Percentiles rank a stretch among this genome's conserved stretches.
Evolutionary conservation across 2,113 vertebrate genomes (phyloP).

Genomic region (Myrmecobius fasciatus): DNA sequence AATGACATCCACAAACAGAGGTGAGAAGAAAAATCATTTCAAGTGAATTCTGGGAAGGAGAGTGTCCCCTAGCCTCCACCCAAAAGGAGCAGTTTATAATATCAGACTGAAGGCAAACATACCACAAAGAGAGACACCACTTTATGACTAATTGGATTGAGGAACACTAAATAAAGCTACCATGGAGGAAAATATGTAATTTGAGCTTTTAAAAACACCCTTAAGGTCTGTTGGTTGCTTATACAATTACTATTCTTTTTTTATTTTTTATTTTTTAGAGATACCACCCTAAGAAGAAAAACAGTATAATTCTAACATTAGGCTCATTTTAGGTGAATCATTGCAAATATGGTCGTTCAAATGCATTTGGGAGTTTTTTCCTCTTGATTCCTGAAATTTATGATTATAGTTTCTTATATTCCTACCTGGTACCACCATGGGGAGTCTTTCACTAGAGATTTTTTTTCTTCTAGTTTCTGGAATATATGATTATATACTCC

Average conservation of each 20-base stretch:
- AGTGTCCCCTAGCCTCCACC: conserved; percentile 58
- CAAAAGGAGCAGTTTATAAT: conserved; percentile 29
- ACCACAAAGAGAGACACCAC: conserved; percentile 63
- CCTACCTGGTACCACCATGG: conserved; percentile 18
- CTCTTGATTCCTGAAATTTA: neutral
- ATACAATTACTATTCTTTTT: conserved; percentile 8
- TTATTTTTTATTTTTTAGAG: conserved; percentile 59
- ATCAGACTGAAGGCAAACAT: conserved; percentile 76
- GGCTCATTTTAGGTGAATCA: neutral
- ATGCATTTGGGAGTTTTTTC: neutral
- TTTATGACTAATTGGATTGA: conserved; percentile 69
- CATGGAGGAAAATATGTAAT: conserved; percentile 28
- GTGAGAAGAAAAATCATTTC: conserved; percentile 56
- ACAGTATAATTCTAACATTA: neutral
- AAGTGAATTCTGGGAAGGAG: conserved; percentile 70
- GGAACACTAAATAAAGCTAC: conserved; percentile 49
- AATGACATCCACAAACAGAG: conserved; percentile 61
- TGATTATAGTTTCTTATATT: neutral
- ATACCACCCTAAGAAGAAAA: conserved; percentile 37
- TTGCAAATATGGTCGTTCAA: neutral
- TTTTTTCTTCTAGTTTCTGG: neutral
- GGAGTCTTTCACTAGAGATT: neutral
- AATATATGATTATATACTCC: neutral
- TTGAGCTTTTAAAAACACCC: conserved; percentile 65
- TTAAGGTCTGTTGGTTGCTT: conserved; percentile 44